A percentile compares a stretch with the other conserved stretches of the same genome.
phyloP scores from a whole-genome alignment of 2,888 invertebrate genomes.

The Tanytarsus gracilentus region DNA sequence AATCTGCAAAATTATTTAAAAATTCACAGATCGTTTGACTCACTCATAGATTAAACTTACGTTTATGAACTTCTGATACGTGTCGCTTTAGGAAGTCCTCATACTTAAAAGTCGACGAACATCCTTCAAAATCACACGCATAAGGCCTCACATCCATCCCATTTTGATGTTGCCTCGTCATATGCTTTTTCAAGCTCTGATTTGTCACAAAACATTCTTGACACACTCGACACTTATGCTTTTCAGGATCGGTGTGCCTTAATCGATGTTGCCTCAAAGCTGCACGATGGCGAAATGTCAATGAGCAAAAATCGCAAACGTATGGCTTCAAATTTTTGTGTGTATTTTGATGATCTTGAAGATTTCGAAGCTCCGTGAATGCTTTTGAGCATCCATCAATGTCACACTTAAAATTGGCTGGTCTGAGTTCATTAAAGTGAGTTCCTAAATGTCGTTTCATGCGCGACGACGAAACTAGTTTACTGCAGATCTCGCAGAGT shows the following conservation, averaged over 20 bases:
- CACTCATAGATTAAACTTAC: no score
- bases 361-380: not conserved
- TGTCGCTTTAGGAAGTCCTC: slow-evolving; percentile 1
- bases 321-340: slow-evolving; percentile 2
- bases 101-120: slow-evolving; percentile 7
- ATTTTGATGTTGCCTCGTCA: slow-evolving; percentile 1
- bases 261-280: not conserved
- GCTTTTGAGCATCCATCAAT: not conserved
- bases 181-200: not conserved
- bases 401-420: not conserved
- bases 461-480: not conserved
- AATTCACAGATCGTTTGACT: not conserved
- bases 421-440: not conserved
- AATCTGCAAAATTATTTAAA: not conserved
- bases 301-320: not conserved
- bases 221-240: not conserved
- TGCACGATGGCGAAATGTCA: not conserved
- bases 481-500: not conserved
- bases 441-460: slow-evolving; percentile 5
- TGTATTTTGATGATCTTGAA: slow-evolving; percentile 6
- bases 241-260: not conserved
- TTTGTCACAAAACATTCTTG: slow-evolving; percentile 3
- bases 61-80: not conserved
- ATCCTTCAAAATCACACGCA: slow-evolving; percentile 11
- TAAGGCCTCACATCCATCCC: not conserved